Evolutionary conservation across 2,888 invertebrate species (phyloP), one percentile per base, ranked within the genome.

Genomic region (Diarsia brunnea): DNA sequence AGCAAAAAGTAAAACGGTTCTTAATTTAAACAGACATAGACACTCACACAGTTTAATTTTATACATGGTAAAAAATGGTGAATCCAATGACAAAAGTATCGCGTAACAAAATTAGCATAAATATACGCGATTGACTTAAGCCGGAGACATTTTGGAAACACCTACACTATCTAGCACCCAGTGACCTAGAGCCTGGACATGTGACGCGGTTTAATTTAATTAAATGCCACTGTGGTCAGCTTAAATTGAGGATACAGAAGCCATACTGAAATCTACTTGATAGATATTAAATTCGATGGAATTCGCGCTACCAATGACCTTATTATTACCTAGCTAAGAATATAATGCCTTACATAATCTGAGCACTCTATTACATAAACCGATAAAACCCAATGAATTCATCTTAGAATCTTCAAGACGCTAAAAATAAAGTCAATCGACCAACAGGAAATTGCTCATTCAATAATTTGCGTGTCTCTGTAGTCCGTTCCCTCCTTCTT

Each of bases 191-290:
- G 60, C 38, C 21, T 70, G 67, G 65, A 70, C 68, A 63, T 75
- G 60, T 55, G 63, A 27, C 58, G 63, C 58, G 75, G 77, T 82
- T 78, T 75, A 87, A 76, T 82, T 87, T 61, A 78, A 86, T 86
- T 85, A 86, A 74, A 78, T 75, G 67, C 49, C 68, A 43, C 64
- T 10, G 61, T 70, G 58, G 66, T 73, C 43, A 49, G 64, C 71
- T 74, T 49, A 55, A 81, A 71, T 84, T 78, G 61, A 75, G 77
- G 61, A 70, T 76, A 63, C 19, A 68, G 73, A 84, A 81, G 71
- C 84, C 77, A 38, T 80, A 79, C 61, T 71, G 55, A 53, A 68
- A 82, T 73, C 69, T 72, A 73, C 65, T 68, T 31, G 65, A 80
- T 77, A 78, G 77, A 75, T 74, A 65, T 71, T 61, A 71, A 70